phyloP scores from a whole-genome alignment of 2,888 invertebrate genomes.

The Orthosia gothica region DNA sequence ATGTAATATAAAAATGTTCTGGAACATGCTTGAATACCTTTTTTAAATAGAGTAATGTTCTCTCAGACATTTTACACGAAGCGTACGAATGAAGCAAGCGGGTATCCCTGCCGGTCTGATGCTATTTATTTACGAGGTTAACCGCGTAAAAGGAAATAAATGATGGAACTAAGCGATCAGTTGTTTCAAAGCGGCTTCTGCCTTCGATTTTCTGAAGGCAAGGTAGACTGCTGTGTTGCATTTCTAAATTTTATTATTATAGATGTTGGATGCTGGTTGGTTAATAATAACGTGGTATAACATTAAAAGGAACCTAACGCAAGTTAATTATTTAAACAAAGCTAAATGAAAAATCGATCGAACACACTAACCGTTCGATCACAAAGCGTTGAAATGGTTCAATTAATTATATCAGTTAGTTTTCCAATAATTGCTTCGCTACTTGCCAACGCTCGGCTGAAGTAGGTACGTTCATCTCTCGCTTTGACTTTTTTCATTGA shows the following conservation, averaged over 20 bases:
- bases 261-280: neutral
- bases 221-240: neutral
- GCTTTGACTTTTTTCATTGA: conserved; percentile 71
- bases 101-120: conserved; percentile 21
- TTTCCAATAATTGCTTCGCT: conserved; percentile 81
- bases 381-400: conserved; percentile 73
- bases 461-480: conserved; percentile 46
- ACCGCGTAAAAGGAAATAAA: too few relatives aligned
- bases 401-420: conserved; percentile 82
- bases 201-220: neutral
- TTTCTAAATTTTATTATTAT: conserved; percentile 9
- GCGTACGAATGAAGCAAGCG: conserved; percentile 13
- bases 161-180: conserved; percentile 27
- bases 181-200: conserved; percentile 24
- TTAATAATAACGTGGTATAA: neutral
- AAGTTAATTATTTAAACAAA: conserved; percentile 49
- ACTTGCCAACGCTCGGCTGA: conserved; percentile 72
- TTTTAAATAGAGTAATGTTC: conserved; percentile 43
- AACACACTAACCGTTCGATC: conserved; percentile 63
- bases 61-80: conserved; percentile 24
- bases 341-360: conserved; percentile 63
- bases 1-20: conserved; percentile 55
- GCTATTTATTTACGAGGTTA: conserved; percentile 49
- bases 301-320: neutral
- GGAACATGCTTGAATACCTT: conserved; percentile 35